These are phyloP conservation scores for Oreochromis spilurus DNA, from an alignment of 2,113 vertebrate species.

Conservation along the genomic window DNA sequence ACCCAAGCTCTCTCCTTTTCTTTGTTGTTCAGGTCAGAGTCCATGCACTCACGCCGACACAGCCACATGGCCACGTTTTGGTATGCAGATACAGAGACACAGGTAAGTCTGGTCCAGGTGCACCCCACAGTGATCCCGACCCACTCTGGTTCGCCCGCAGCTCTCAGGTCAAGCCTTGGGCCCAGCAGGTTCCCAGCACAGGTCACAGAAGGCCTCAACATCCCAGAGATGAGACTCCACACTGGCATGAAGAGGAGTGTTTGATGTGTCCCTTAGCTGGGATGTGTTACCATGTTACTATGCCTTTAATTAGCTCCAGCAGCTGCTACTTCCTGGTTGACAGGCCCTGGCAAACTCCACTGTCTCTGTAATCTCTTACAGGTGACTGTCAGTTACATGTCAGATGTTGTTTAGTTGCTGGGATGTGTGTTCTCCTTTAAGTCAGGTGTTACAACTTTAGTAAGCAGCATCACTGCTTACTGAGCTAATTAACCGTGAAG, in stretches of 20 bases:
- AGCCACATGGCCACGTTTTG: conserved; percentile 50
- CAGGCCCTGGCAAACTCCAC: conserved; percentile 59
- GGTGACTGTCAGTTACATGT: conserved; percentile 71
- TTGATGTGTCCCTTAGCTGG: conserved; percentile 70
- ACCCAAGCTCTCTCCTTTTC: conserved; percentile 55
- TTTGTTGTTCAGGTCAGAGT: conserved; percentile 75
- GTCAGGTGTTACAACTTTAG: conserved; percentile 42
- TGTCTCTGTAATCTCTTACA: conserved; percentile 83
- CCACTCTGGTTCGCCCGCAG: conserved; percentile 39
- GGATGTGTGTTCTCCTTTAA: conserved; percentile 27
- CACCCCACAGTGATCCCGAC: conserved; percentile 59
- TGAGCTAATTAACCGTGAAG: conserved; percentile 48
- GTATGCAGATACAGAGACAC: conserved; percentile 62
- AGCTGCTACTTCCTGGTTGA: conserved; percentile 78
- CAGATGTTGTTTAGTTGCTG: conserved; percentile 4
- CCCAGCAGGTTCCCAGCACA: conserved; percentile 64
- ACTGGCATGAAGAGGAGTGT: conserved; percentile 69
- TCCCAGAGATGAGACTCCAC: conserved; percentile 69
- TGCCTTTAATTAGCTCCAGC: conserved; percentile 84
- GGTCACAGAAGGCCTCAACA: conserved; percentile 66
- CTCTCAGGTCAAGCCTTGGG: conserved; percentile 63
- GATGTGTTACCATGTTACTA: conserved; percentile 78
- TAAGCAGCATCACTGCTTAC: conserved; percentile 26
- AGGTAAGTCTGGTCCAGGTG: conserved; percentile 68
- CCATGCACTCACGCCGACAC: conserved; percentile 34